These are phyloP conservation scores for Psilanteris sp. DNA, from an alignment of 1,140 invertebrate genomes.

Conservation along the genomic window DNA sequence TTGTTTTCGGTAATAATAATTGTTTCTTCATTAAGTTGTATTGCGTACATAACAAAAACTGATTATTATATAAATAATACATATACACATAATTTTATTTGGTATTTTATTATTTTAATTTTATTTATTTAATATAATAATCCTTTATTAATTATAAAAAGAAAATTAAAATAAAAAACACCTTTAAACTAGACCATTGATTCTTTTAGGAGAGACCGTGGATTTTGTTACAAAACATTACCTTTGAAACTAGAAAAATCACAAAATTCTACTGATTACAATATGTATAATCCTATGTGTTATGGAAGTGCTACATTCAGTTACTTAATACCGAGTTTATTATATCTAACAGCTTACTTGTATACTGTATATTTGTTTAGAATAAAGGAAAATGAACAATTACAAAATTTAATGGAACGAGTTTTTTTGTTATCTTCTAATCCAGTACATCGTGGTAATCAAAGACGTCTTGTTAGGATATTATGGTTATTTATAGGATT, in stretches of 20 bases:
- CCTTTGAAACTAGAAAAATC: conserved; percentile 70
- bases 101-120: too few relatives aligned
- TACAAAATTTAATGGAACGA: conserved; percentile 94
- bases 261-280: conserved; percentile 72
- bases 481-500: conserved; percentile 86
- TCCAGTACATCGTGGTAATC: conserved; percentile 83
- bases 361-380: conserved; percentile 89
- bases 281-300: conserved; percentile 82
- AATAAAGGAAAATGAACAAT: conserved; percentile 90
- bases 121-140: too few relatives aligned
- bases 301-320: conserved; percentile 86
- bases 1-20: conserved; percentile 85
- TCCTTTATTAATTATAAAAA: too few relatives aligned
- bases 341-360: conserved; percentile 88
- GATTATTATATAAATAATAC: too few relatives aligned
- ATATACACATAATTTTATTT: too few relatives aligned
- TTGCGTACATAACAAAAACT: too few relatives aligned
- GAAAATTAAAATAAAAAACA: too few relatives aligned
- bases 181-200: too few relatives aligned
- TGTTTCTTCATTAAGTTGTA: too few relatives aligned
- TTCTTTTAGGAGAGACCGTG: conserved; percentile 84
- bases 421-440: conserved; percentile 86
- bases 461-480: conserved; percentile 84
- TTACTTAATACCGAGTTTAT: conserved; percentile 87
- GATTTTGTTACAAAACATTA: conserved; percentile 84